phyloP scores from a whole-genome alignment of 2,797 vertebrate genomes.

The Parauchenoglanis punctatus region DNA sequence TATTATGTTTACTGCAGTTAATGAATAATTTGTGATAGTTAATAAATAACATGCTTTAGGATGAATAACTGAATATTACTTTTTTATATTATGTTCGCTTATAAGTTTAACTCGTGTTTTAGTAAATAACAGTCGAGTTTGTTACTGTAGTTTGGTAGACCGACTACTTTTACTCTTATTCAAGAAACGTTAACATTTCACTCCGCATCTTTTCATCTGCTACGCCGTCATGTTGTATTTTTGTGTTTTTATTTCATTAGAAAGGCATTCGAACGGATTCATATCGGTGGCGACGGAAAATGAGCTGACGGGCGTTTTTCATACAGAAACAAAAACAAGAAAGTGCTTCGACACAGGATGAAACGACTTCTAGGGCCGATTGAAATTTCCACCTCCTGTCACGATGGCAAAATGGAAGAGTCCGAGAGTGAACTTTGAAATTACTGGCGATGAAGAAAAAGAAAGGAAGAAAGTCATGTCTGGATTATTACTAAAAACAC shows the following conservation, averaged over 20 bases:
- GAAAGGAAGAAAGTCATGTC: neutral
- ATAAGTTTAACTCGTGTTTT: neutral
- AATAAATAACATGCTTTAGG: neutral
- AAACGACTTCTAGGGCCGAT: neutral
- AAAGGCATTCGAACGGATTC: neutral
- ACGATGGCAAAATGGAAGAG: neutral
- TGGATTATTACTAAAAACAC: neutral
- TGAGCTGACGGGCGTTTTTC: neutral
- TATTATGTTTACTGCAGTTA: slow-evolving; percentile 17
- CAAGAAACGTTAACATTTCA: neutral
- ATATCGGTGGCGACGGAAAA: neutral
- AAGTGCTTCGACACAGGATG: neutral
- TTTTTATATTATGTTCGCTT: neutral
- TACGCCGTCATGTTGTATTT: neutral
- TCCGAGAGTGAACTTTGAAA: neutral
- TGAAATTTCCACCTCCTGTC: neutral
- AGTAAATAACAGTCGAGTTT: no score
- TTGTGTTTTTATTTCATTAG: neutral
- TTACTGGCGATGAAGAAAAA: neutral
- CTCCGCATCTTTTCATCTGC: neutral
- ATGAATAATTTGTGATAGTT: neutral
- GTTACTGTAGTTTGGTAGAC: neutral
- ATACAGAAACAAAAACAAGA: neutral
- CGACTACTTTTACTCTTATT: neutral
- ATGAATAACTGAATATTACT: neutral